Conservation (phyloP, 2,797 vertebrate genomes). For the Eospalax fontanierii region DNA sequence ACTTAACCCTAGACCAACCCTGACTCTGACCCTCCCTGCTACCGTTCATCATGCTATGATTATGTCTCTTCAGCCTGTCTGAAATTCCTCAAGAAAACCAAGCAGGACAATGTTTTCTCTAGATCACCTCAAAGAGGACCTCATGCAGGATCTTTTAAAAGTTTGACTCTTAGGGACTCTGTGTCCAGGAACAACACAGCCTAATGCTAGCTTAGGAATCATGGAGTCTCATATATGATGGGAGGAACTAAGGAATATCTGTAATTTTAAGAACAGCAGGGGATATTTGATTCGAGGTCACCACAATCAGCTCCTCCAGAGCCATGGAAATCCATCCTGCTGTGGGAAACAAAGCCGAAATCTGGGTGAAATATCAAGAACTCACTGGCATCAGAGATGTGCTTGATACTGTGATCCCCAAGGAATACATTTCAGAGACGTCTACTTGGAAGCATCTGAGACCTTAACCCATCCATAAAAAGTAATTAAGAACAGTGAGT, state of each 20-base stretch:
- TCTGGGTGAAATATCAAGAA: neutral
- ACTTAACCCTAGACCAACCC: neutral
- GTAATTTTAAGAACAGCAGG: neutral
- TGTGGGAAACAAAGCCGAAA: neutral
- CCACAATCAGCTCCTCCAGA: rapidly evolving
- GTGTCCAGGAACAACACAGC: rapidly evolving
- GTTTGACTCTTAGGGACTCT: neutral
- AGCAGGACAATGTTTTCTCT: neutral
- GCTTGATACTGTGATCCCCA: neutral
- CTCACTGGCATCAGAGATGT: neutral
- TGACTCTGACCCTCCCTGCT: too few relatives aligned
- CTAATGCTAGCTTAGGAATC: neutral
- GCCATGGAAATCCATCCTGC: rapidly evolving
- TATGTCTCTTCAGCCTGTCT: neutral
- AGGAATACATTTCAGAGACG: neutral
- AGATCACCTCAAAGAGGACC: neutral
- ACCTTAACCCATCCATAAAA: neutral
- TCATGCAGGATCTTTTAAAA: neutral
- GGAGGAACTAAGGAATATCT: too few relatives aligned
- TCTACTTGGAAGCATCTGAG: neutral
- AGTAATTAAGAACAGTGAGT: neutral
- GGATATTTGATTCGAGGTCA: neutral
- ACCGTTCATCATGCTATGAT: neutral
- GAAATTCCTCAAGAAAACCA: neutral
- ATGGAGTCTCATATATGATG: too few relatives aligned